Base-by-base conservation (phyloP, 2,888 invertebrate species). In the Cheilosia variabilis region DNA sequence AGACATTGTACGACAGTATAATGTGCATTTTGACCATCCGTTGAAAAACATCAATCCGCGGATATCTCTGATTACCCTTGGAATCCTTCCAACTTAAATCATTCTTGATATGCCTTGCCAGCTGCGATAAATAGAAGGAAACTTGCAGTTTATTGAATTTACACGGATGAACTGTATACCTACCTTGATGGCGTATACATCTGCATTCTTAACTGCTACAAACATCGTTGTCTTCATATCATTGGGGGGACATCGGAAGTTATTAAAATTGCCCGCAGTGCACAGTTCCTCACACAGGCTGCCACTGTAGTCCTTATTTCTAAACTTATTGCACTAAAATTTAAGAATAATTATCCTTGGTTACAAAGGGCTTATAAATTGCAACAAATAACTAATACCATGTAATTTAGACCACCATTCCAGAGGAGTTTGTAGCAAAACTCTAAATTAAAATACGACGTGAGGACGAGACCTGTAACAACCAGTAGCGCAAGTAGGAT, bases 11-110 rank as follows among this genome's bases (percentile, higher is more conserved):
- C 22, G 90, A 89, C 17, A 92, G 82, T 45, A 89, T 91, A 13
- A 92, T 91, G 76, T 92, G 91, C 88, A 91, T 88, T 87, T 91
- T 92, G 31, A 92, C 90, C 73, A 92, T 91, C 81, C 91, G 90
- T 80, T 92, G 91, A 58, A 92, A 92, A 52, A 91, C 91, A 71
- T 91, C 90, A 15, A 91, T 89, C 65, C 89, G 90, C 1, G 92
- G 92, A 88, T 91, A 92, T 10, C 89, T 89, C 2, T 88, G 87
- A 63, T 88, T 83, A 1, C 91, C 91, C 22, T 90, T 88, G 62
- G 88, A 90, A 80, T 91, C 90, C 15, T 88, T 88, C 92, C 92
- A 92, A 69, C 90, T 90, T 37, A 92, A 86, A 79, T 91, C 90
- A 45, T 91, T 90, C 17, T 89, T 89, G 31, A 90, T 90, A 65